Evolutionary conservation across 2,113 vertebrate species (phyloP), one percentile per base, ranked within the genome.

Genomic region (Kryptolebias marmoratus): DNA sequence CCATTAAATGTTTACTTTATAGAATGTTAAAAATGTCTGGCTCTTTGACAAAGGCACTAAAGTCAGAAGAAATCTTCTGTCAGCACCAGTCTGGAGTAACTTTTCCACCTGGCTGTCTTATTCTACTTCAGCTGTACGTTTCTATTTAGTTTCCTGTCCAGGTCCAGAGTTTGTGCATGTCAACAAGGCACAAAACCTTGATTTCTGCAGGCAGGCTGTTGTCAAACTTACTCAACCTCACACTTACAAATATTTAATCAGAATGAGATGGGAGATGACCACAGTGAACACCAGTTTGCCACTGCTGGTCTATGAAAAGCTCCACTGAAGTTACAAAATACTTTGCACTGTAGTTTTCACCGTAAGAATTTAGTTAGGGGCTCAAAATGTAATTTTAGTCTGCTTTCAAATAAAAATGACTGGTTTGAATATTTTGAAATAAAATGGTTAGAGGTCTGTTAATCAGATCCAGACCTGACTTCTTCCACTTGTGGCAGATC

Each of bases 381-480:
- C 45, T 47, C 10, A 47, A 47, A 47, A 12, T 47, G 10, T 47
- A 47, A 47, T 47, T 47, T 47, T 14, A 12, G 45, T 3, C 45
- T 2, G 32, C 32, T 36, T 36, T 3, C 7, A 4, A 4, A 36
- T 36, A 36, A 6, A 47, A 2, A 47, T 47, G 2, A 22, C 22
- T 22, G 3, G 45, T 53, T 53, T 36, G n/a, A 53, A 53, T 11
- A 27, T 53, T 53, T 53, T 27, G 10, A 53, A 53, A 11, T 48
- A 22, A 22, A 22, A 22, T 22, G 22, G 22, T 47, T 48, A 48
- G 12, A 80, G 79, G 72, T 61, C 67, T 79, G 84, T 66, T 90
- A 84, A 90, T 88, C 81, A 77, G 64, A 86, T 79, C 82, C 87
- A 87, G 79, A 79, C 69, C 58, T 75, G 74, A 69, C 44, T 56